Evolutionary conservation across 1,140 invertebrate genomes (phyloP).

Genomic region (Zaprionus lachaisei): DNA sequence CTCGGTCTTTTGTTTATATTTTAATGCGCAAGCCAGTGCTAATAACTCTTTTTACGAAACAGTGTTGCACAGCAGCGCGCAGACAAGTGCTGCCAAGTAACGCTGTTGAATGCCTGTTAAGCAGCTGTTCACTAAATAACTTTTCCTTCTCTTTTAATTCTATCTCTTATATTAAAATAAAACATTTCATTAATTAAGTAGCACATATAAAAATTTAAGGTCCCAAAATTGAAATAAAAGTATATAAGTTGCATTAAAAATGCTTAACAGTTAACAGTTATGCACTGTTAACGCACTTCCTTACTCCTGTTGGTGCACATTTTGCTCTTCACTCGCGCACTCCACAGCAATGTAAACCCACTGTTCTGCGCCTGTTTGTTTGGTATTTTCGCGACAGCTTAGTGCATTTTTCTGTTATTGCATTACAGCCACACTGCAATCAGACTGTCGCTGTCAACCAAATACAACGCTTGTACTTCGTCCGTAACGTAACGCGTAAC

Average conservation of each 20-base stretch:
- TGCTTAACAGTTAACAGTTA: no score
- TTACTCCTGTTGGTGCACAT: not conserved
- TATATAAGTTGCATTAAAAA: not conserved
- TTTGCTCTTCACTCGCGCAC: not conserved
- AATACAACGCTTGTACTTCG: conserved; percentile 48
- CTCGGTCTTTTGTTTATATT: conserved; percentile 39
- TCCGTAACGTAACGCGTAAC: conserved; percentile 53
- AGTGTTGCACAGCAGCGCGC: conserved; percentile 17
- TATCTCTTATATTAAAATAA: no score
- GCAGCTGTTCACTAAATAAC: not conserved
- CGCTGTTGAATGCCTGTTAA: not conserved
- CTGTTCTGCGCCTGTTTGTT: not conserved
- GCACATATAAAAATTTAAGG: no score
- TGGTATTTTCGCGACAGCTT: conserved; percentile 24
- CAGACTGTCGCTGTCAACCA: conserved; percentile 53
- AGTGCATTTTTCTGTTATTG: conserved; percentile 5
- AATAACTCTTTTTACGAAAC: not conserved
- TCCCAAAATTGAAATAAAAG: not conserved
- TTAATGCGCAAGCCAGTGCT: conserved; percentile 49
- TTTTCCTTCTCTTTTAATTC: no score
- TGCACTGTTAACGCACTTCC: not conserved
- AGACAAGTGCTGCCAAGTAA: conserved; percentile 19
- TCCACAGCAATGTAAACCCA: conserved; percentile 18
- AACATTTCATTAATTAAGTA: no score
- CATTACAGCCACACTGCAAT: conserved; percentile 30